phyloP scores from a whole-genome alignment of 2,888 invertebrate genomes.

The Ormyrus pomaceus region DNA sequence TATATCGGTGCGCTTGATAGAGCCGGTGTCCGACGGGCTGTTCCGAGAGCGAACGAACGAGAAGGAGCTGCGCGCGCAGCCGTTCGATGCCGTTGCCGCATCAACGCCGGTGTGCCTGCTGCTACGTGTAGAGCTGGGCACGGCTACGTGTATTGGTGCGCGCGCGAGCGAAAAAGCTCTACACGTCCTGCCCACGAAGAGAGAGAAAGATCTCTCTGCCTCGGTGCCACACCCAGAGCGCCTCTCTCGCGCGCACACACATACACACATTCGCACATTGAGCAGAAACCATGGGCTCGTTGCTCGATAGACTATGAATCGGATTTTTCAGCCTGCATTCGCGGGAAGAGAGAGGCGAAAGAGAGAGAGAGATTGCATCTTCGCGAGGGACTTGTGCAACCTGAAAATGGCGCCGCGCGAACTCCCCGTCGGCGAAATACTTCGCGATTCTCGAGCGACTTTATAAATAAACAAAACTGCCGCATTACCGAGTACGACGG shows the following conservation, averaged over 20 bases:
- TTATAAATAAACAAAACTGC: conserved; percentile 14
- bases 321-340: no score
- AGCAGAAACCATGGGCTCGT: no score
- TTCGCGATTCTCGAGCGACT: background rate
- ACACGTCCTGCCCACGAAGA: conserved; percentile 25
- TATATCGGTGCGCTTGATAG: background rate
- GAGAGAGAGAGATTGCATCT: background rate
- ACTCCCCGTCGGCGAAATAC: background rate
- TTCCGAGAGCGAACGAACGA: background rate
- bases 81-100: conserved; percentile 72
- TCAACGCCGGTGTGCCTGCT: conserved; percentile 59
- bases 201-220: conserved; percentile 39
- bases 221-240: conserved; percentile 49
- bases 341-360: background rate
- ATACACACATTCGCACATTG: background rate
- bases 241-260: conserved; percentile 9
- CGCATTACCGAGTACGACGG: no score
- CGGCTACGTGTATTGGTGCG: background rate
- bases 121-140: background rate
- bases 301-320: no score
- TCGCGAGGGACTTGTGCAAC: conserved; percentile 5
- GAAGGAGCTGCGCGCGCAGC: conserved; percentile 71
- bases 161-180: background rate
- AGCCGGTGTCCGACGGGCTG: conserved; percentile 8
- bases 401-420: conserved; percentile 15